phyloP scores from a whole-genome alignment of 1,140 invertebrate genomes.

The Cheumatopsyche charites region DNA sequence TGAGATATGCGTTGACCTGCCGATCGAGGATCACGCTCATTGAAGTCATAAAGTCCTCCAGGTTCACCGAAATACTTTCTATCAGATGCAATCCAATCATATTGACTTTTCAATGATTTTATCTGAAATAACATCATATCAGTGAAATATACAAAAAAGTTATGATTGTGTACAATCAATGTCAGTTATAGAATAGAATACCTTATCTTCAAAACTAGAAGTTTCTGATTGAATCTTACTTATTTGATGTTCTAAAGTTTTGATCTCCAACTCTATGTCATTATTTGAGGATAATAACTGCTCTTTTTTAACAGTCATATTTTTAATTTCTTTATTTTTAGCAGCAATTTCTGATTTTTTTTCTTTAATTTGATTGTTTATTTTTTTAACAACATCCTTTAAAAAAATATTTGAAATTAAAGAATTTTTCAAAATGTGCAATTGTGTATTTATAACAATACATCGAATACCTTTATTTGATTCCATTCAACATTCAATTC shows the following conservation, averaged over 20 bases:
- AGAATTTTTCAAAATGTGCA: not conserved
- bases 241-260: constrained; percentile 77
- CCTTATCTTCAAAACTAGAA: constrained; percentile 53
- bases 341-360: constrained; percentile 77
- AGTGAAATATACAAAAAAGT: too few species aligned
- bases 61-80: constrained; percentile 79
- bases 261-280: constrained; percentile 77
- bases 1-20: constrained; percentile 66
- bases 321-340: constrained; percentile 79
- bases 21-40: constrained; percentile 64
- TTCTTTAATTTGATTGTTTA: constrained; percentile 68
- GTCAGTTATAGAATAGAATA: too few species aligned
- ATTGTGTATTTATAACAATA: not conserved
- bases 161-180: too few species aligned
- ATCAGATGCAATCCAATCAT: constrained; percentile 83
- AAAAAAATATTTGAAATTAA: constrained; percentile 8
- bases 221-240: constrained; percentile 64
- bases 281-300: constrained; percentile 68
- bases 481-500: constrained; percentile 60
- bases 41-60: constrained; percentile 66
- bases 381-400: constrained; percentile 27
- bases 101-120: constrained; percentile 58
- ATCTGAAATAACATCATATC: constrained; percentile 34
- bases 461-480: constrained; percentile 54
- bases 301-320: constrained; percentile 68